Evolutionary conservation across 2,888 invertebrate species (phyloP), one percentile per base, ranked within the genome.

Genomic region (Anticlea derivata): DNA sequence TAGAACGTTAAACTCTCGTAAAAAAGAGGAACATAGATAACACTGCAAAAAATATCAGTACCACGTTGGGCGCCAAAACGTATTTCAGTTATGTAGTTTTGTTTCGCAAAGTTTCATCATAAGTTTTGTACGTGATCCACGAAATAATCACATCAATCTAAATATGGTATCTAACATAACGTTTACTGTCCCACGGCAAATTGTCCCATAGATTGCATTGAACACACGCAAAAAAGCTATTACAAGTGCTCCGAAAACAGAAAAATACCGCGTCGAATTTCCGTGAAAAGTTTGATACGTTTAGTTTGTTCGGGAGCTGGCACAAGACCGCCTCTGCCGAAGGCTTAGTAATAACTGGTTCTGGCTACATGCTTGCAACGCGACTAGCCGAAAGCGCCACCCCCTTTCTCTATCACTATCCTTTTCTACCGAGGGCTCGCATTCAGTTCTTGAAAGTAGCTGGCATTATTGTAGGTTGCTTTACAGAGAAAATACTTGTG

Each of bases 261-360:
- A 44, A 63, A 67, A 75, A 74, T 81, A 77, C 75, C 77, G 81
- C 79, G 70, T 70, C 77, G 78, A 78, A 76, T 75, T 76, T 65
- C 80, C 89, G 89, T 80, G 80, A 88, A 89, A 89, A 89, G 89
- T 89, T 89, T 87, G 66, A 64, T 65, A 65, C 71, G 71, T 65
- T 63, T 58, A 56, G 65, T 67, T 58, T 50, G 50, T 38, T 23
- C 27, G 12, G 48, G 49, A 58, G 50, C 39, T 29, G 24, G 65
- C 66, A 65, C 75, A 63, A 85, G 74, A 73, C 87, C 78, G 64
- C 52, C 59, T 51, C 51, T 58, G 54, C 37, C 67, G 68, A 60
- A 64, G 70, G 63, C 71, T 71, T 57, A 61, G 60, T 68, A 74
- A 75, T 73, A 73, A 89, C 89, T 88, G 77, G 72, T 75, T 76